phyloP scores from a whole-genome alignment of 2,113 vertebrate genomes.

The Xiphophorus hellerii region DNA sequence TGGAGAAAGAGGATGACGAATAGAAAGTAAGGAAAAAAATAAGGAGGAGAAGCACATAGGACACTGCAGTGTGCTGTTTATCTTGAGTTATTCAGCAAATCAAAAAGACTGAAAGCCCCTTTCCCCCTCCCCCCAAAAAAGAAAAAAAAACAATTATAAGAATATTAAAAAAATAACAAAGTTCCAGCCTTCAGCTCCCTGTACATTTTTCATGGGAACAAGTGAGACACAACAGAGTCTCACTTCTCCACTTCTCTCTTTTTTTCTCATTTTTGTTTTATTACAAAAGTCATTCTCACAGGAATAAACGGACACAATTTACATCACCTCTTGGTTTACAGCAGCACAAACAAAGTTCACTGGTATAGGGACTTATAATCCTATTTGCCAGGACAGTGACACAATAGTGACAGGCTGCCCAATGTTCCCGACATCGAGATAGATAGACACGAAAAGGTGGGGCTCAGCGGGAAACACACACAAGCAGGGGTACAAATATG shows the following conservation, averaged over 20 bases:
- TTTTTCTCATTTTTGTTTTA: slow-evolving; percentile 14
- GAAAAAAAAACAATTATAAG: slow-evolving; percentile 30
- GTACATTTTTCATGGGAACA: slow-evolving; percentile 42
- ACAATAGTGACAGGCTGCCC: slow-evolving; percentile 34
- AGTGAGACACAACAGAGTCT: slow-evolving; percentile 43
- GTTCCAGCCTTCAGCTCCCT: slow-evolving; percentile 42
- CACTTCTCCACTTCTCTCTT: slow-evolving; percentile 16
- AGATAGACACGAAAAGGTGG: slow-evolving; percentile 55
- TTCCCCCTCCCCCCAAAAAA: background rate
- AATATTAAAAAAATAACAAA: slow-evolving; percentile 52
- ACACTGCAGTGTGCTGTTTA: slow-evolving; percentile 54
- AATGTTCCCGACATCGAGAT: slow-evolving; percentile 50
- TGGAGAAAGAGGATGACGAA: slow-evolving; percentile 23
- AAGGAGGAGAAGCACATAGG: slow-evolving; percentile 19
- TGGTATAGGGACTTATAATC: slow-evolving; percentile 64
- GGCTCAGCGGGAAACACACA: slow-evolving; percentile 36
- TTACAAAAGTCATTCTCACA: slow-evolving; percentile 63
- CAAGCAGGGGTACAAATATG: slow-evolving; percentile 21
- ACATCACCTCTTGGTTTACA: slow-evolving; percentile 76
- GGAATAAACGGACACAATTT: slow-evolving; percentile 74
- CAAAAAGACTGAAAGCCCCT: slow-evolving; percentile 21
- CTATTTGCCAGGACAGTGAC: slow-evolving; percentile 63
- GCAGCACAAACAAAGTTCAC: slow-evolving; percentile 73
- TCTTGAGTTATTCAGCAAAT: slow-evolving; percentile 68
- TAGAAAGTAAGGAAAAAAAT: slow-evolving; percentile 4